Evolutionary conservation across 1,140 invertebrate species (phyloP), one percentile per base, ranked within the genome.

Genomic region (Tetramorium alpestre): DNA sequence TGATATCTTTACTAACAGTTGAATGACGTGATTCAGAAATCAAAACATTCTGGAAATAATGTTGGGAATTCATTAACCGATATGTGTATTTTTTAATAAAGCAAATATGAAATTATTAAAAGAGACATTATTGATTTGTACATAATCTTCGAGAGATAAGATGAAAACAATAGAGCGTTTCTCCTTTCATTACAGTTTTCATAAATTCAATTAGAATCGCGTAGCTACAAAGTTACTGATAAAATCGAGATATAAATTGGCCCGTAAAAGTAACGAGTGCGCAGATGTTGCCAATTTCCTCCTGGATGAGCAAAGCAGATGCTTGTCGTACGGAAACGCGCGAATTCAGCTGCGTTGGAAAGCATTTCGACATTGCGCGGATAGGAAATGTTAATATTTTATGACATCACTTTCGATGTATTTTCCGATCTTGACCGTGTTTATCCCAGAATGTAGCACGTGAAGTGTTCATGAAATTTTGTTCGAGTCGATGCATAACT

Each of bases 241-340:
- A 89, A 89, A 80, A 44, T 62, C 62, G 56, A 41, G 22, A 58
- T 47, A 64, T 16, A 69, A 58, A 89, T 89, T 75, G 64, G 25
- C 70, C 4, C 38, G 64, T 62, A 16, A 44, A 64, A 41, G 78
- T 89, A 87, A 89, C 88, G 80, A 88, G 72, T 41, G 73, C 44
- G 25, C 86, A 85, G 86, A 85, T 90, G 88, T 69, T 87, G 69
- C 62, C 88, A 90, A 88, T 89, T 90, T 90, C 86, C 88, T 64
- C 28, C 62, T 44, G 60, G 41, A 41, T 41, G 69, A 88, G 73
- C 80, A 64, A 80, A 73, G 54, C 41, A 64, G 86, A 89, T 82
- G 67, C 86, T 89, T 60, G 75, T 78, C 60, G 44, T 69, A 22
- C 18, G 44, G 49, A 80, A 89, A 76, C 67, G 78, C 81, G 84